Conservation (phyloP, 1,140 invertebrate species). For the Atopsyche davidsoni region DNA sequence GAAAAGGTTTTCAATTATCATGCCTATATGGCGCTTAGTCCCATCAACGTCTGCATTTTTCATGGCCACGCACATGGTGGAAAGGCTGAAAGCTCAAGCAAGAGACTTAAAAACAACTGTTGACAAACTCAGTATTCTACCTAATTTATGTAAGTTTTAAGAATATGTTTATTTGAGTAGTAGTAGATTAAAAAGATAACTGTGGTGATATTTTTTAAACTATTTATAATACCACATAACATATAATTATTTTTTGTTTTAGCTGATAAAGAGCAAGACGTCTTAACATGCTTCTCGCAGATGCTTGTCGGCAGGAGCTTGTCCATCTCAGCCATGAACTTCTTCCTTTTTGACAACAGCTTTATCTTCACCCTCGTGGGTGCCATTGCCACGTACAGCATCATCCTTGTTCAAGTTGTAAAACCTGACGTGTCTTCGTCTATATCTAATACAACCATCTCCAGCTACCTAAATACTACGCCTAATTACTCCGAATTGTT, state of each 20-base stretch:
- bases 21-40: slow-evolving; percentile 16
- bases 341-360: slow-evolving; percentile 24
- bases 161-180: too few relatives aligned
- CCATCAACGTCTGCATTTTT: slow-evolving; percentile 5
- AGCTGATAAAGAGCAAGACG: slow-evolving; percentile 19
- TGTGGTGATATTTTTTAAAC: too few relatives aligned
- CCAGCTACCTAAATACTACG: too few relatives aligned
- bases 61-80: slow-evolving; percentile 11
- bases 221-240: too few relatives aligned
- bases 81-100: slow-evolving; percentile 17
- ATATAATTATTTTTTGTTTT: slow-evolving; percentile 11
- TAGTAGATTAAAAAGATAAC: too few relatives aligned
- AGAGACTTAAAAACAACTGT: slow-evolving; percentile 6
- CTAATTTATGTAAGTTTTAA: slow-evolving; percentile 16
- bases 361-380: slow-evolving; percentile 24
- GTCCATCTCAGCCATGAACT: slow-evolving; percentile 24
- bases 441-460: too few relatives aligned
- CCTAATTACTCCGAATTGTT: too few relatives aligned
- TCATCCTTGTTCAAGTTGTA: slow-evolving; percentile 28
- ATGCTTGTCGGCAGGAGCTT: slow-evolving; percentile 17
- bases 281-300: slow-evolving; percentile 22
- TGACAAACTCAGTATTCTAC: slow-evolving; percentile 21
- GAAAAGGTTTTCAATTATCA: slow-evolving; percentile 4
- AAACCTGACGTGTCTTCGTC: too few relatives aligned
- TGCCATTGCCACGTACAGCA: slow-evolving; percentile 19